Evolutionary conservation across 1,140 invertebrate genomes (phyloP).

Genomic region (Neodiprion lecontei): DNA sequence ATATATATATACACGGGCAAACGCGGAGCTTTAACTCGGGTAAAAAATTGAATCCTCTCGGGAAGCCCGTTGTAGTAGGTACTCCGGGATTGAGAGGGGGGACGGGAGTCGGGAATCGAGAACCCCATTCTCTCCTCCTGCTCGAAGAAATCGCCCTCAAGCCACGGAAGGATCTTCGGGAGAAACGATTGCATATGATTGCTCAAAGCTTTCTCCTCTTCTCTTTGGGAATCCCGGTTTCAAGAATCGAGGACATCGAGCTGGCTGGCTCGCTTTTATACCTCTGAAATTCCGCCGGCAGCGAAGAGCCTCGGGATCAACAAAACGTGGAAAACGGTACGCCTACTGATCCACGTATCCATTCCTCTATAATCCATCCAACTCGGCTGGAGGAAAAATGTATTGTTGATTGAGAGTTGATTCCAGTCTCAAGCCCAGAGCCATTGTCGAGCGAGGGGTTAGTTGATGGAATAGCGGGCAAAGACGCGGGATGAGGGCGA

Average conservation of each 20-base stretch:
- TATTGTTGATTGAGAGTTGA: slow-evolving; percentile 1
- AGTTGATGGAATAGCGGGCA: not conserved
- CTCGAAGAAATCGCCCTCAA: not conserved
- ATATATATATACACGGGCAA: not conserved
- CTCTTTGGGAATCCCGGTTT: not conserved
- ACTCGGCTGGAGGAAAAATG: not conserved
- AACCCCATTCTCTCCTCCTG: not conserved
- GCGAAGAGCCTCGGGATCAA: too few species aligned
- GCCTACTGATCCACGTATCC: not conserved
- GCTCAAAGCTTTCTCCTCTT: not conserved
- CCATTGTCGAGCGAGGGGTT: not conserved
- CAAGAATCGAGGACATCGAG: not conserved
- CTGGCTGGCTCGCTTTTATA: not conserved
- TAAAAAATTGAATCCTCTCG: slow-evolving; percentile 1
- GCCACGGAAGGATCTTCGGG: slow-evolving; percentile 1
- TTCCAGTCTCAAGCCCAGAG: not conserved
- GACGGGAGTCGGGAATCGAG: not conserved
- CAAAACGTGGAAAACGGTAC: not conserved
- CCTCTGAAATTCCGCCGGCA: not conserved
- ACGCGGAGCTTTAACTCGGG: not conserved
- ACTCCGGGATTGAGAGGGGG: not conserved
- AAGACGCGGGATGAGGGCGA: not conserved
- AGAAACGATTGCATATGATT: slow-evolving; percentile 5
- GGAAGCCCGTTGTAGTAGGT: not conserved
- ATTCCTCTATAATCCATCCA: too few species aligned